Evolutionary conservation across 2,888 invertebrate species (phyloP).

Genomic region (Bruchidius siliquastri): DNA sequence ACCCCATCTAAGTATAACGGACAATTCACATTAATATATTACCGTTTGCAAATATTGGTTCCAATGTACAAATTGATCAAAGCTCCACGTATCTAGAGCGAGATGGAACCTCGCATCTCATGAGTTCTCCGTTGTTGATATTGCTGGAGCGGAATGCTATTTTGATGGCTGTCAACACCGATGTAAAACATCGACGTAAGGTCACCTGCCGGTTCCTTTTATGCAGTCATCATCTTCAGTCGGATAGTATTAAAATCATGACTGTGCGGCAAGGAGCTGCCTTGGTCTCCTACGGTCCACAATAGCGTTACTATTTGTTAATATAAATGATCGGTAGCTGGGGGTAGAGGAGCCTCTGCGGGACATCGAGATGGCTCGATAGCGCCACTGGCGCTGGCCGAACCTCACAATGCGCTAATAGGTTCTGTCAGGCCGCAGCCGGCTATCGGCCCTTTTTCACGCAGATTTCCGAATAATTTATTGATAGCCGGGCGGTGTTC

Average conservation of each 20-base stretch:
- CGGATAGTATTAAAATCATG: neutral
- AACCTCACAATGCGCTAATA: slow-evolving; percentile 33
- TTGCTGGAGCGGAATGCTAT: too few relatives aligned
- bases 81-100: too few relatives aligned
- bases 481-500: slow-evolving; percentile 1
- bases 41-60: too few relatives aligned
- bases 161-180: too few relatives aligned
- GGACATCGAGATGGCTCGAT: neutral
- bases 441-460: slow-evolving; percentile 32
- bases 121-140: too few relatives aligned
- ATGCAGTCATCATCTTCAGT: too few relatives aligned
- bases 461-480: slow-evolving; percentile 25
- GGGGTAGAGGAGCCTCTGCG: neutral
- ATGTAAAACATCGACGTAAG: too few relatives aligned
- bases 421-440: slow-evolving; percentile 40
- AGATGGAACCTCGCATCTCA: too few relatives aligned
- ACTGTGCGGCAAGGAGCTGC: neutral
- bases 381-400: neutral
- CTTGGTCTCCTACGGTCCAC: neutral
- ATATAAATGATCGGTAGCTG: neutral
- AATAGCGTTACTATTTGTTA: neutral
- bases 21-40: too few relatives aligned
- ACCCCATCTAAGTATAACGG: too few relatives aligned
- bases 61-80: too few relatives aligned
- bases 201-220: too few relatives aligned